These are phyloP conservation scores for Theocolax elegans DNA, from an alignment of 1,140 invertebrate species.

Conservation along the genomic window DNA sequence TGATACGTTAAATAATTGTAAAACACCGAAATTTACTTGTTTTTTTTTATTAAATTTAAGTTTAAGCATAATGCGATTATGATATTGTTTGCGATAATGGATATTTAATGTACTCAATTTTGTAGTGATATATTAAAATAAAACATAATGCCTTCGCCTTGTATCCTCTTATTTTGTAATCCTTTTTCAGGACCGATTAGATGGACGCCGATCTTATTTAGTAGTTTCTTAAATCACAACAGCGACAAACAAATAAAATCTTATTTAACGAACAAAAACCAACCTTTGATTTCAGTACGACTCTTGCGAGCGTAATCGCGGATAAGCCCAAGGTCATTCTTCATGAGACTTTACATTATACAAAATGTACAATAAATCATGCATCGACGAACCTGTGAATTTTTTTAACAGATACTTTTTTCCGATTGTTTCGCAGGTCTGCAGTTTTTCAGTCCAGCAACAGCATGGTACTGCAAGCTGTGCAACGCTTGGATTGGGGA, in stretches of 20 bases:
- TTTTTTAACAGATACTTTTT: slow-evolving; percentile 44
- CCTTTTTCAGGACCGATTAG: slow-evolving; percentile 26
- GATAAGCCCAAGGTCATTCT: slow-evolving; percentile 64
- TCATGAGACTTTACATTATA: slow-evolving; percentile 45
- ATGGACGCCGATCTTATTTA: slow-evolving; percentile 6
- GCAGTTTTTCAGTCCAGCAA: slow-evolving; percentile 85
- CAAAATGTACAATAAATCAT: slow-evolving; percentile 20
- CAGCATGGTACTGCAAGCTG: slow-evolving; percentile 89
- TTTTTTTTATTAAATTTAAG: no score
- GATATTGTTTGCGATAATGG: no score
- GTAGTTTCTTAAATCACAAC: background rate
- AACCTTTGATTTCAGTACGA: slow-evolving; percentile 36
- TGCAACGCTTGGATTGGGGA: slow-evolving; percentile 89
- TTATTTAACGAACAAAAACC: slow-evolving; percentile 25
- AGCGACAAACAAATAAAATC: background rate
- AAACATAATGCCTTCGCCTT: slow-evolving; percentile 17
- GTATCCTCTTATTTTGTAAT: slow-evolving; percentile 15
- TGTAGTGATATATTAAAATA: no score
- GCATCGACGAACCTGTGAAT: background rate
- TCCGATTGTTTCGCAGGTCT: slow-evolving; percentile 72
- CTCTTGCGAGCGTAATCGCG: slow-evolving; percentile 44
- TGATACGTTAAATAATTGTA: slow-evolving; percentile 40
- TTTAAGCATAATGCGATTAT: no score
- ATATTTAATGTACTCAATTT: no score
- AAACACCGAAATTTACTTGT: slow-evolving; percentile 35